Base-by-base conservation (phyloP, 2,113 vertebrate species). In the Chaetodon auriga region DNA sequence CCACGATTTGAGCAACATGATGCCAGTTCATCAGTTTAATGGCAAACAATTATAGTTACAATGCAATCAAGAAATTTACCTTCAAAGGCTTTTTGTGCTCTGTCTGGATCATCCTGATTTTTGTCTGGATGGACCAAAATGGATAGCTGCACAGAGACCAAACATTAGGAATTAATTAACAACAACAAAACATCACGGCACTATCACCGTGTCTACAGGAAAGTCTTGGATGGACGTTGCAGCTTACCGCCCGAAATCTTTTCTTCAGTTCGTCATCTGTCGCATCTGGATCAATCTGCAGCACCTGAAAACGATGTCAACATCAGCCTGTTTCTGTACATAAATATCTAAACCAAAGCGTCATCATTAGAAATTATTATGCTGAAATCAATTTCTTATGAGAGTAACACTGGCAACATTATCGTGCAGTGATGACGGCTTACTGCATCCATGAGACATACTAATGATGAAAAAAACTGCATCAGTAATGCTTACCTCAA, bases 41-140 rank as follows among this genome's bases (percentile, higher is more conserved):
- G 15, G 18, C 11, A 46, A 8, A 18, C 16, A 11, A 4, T 49
- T 15, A 16, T 49, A 3, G 7, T 43, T 43, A 19, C 6, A 8
- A 36, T 2, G 2, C 60, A 35, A 16, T 3, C 6, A 55, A 11
- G 38, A 12, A 25, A 5, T 53, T 63, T 65, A 99, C 98, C 98
- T 98, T 99, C 98, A 92, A 99, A 99, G 0, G 98, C 97, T 92
- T 96, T 97, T 93, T 99, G 98, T n/a, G 98, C 96, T 95, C 98
- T 93, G 0, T 98, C 97, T 82, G 91, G 90, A 89, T 99, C 97
- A 82, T 96, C 98, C 85, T 99, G 98, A 78, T 99, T 99, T 95
- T 99, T 99, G 93, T 99, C 98, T 75, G 98, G 98, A 95, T 99
- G 98, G 72, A 99, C 98, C 92, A 99, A 94, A 92, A 99, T 99